Evolutionary conservation across 2,797 vertebrate genomes (phyloP).

Genomic region (Phyllotis vaccarum): DNA sequence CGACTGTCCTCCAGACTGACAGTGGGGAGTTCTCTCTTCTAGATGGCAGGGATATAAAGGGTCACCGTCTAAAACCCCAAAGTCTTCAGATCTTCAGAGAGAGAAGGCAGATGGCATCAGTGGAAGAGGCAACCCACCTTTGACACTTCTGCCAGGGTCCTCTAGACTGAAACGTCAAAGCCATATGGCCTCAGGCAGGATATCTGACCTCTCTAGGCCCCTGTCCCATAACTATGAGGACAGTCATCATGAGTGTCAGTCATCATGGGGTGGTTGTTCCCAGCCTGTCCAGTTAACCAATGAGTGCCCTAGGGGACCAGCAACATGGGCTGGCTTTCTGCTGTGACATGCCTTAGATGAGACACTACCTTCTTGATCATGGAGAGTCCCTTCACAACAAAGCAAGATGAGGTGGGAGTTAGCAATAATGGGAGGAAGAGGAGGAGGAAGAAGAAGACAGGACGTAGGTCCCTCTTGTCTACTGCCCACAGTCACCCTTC

Average conservation of each 20-base stretch:
- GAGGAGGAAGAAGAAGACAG: background rate
- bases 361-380: background rate
- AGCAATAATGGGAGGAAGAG: background rate
- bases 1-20: background rate
- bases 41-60: no score
- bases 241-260: background rate
- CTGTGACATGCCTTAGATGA: background rate
- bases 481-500: background rate
- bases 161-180: background rate
- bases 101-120: background rate
- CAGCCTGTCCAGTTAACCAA: background rate
- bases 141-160: background rate
- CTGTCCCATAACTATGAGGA: background rate
- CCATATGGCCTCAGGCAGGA: constrained; percentile 1
- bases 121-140: background rate
- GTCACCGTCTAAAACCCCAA: background rate
- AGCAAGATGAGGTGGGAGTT: background rate
- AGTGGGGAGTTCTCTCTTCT: background rate
- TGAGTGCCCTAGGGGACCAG: background rate
- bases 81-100: background rate
- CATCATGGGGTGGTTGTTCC: no score
- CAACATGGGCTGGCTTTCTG: background rate
- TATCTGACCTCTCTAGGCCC: constrained; percentile 1
- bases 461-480: background rate
- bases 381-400: background rate